Evolutionary conservation across 1,140 invertebrate genomes (phyloP).

Genomic region (Bombyx mandarina): DNA sequence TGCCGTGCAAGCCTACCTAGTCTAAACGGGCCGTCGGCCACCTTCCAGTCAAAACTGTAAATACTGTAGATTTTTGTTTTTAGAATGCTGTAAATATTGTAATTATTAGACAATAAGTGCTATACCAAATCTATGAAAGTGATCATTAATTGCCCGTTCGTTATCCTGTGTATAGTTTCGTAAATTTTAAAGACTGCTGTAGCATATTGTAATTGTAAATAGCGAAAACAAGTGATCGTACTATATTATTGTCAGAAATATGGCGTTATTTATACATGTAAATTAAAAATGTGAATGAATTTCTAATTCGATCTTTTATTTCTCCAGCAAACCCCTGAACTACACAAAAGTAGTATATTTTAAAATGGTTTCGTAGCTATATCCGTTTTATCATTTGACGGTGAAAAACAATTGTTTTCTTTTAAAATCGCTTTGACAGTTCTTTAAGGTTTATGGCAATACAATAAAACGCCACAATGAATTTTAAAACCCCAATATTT

Average conservation of each 20-base stretch:
- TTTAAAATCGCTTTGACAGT: too few species aligned
- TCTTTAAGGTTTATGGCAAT: neutral
- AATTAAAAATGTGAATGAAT: constrained; percentile 42
- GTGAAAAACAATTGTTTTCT: too few species aligned
- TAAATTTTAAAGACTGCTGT: constrained; percentile 70
- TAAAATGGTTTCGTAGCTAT: too few species aligned
- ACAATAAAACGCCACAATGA: neutral
- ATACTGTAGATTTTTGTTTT: constrained; percentile 35
- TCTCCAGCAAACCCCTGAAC: constrained; percentile 1
- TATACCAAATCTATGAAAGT: constrained; percentile 69
- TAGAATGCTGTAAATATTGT: constrained; percentile 59
- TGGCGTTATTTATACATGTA: constrained; percentile 68
- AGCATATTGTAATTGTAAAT: constrained; percentile 68
- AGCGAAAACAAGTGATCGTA: constrained; percentile 66
- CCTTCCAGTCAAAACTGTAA: constrained; percentile 65
- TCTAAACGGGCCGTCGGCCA: constrained; percentile 46
- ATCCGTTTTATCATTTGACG: too few species aligned
- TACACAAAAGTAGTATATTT: neutral
- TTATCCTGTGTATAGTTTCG: constrained; percentile 67
- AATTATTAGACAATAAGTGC: constrained; percentile 64
- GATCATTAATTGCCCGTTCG: constrained; percentile 65
- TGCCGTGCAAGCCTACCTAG: constrained; percentile 66
- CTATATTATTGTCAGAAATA: constrained; percentile 60
- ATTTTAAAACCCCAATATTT: too few species aligned
- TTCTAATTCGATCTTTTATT: constrained; percentile 52